Evolutionary conservation across 2,797 vertebrate species (phyloP), one percentile per base, ranked within the genome.

Genomic region (Siniperca obscura): DNA sequence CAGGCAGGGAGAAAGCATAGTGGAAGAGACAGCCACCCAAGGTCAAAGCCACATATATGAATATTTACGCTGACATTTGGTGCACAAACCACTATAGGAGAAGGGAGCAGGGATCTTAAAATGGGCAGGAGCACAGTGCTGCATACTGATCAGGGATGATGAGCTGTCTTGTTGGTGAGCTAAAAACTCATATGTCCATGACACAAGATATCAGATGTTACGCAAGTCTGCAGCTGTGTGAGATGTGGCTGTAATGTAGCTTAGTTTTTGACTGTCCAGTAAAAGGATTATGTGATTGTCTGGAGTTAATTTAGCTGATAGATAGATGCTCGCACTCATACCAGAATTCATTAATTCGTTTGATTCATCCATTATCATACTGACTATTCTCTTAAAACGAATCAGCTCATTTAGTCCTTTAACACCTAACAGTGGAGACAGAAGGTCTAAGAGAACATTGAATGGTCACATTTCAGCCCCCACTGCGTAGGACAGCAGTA

Each of bases 131-230:
- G 70, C 22, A n/a, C 46, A 2, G 42, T 0, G 22, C 71, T 83
- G 90, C 83, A 92, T 92, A 84, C 89, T 78, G 78, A 92, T 87
- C 67, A 76, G 84, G 70, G 64, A 84, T 78, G 70, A 86, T 64
- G 68, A 86, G 79, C 59, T 59, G 71, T 88, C 73, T 52, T 5
- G 3, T 48, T 68, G 56, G 38, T 69, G 83, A 74, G 59, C 80
- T 70, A 64, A 30, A 30, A 30, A 30, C 76, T 66, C 44, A 16
- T 48, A 69, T n/a, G 67, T 61, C 36, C 42, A 16, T 70, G 36
- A 85, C 61, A 65, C 40, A 42, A 62, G 13, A 62, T 40, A 59
- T 66, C 44, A 74, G 67, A 7, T 61, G 79, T 78, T 71, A 59
- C 2, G 4, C 57, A 69, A 66, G 46, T 52, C 42, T 50, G n/a